Conservation (phyloP, 2,888 invertebrate species). For the Antheraea yamamai region DNA sequence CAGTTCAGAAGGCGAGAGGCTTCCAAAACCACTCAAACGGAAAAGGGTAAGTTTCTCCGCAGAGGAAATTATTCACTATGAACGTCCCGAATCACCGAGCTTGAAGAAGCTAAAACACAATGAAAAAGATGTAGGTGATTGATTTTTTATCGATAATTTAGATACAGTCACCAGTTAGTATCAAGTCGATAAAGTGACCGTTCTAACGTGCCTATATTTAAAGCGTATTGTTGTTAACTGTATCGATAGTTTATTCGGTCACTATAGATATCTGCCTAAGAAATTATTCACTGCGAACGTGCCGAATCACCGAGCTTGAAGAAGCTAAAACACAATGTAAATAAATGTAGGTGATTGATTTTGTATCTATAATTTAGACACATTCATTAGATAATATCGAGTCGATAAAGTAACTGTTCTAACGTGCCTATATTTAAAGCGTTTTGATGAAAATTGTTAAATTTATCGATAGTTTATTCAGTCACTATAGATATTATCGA, state of each 20-base stretch:
- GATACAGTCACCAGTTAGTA: background rate
- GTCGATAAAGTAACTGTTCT: background rate
- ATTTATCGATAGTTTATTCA: slow-evolving; percentile 16
- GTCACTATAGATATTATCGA: slow-evolving; percentile 15
- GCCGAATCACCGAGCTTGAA: slow-evolving; percentile 33
- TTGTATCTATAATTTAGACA: slow-evolving; percentile 19
- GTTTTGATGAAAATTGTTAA: too few species aligned
- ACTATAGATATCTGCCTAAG: too few species aligned
- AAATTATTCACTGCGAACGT: slow-evolving; percentile 29
- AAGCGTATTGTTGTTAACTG: too few species aligned
- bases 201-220: too few species aligned
- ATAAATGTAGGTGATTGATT: slow-evolving; percentile 34
- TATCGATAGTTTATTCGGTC: slow-evolving; percentile 16
- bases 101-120: slow-evolving; percentile 34
- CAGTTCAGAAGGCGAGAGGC: slow-evolving; percentile 46
- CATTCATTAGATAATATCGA: slow-evolving; percentile 14
- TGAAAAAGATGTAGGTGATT: slow-evolving; percentile 34
- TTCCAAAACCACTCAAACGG: slow-evolving; percentile 50
- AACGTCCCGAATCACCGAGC: slow-evolving; percentile 31
- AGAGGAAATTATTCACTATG: slow-evolving; percentile 40
- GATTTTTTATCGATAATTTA: slow-evolving; percentile 24
- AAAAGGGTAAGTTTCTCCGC: slow-evolving; percentile 53
- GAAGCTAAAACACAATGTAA: slow-evolving; percentile 31
- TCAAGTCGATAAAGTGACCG: slow-evolving; percentile 6
- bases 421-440: too few species aligned